Evolutionary conservation across 2,113 vertebrate species (phyloP), one percentile per base, ranked within the genome.

Genomic region (Muscicapa adusta): DNA sequence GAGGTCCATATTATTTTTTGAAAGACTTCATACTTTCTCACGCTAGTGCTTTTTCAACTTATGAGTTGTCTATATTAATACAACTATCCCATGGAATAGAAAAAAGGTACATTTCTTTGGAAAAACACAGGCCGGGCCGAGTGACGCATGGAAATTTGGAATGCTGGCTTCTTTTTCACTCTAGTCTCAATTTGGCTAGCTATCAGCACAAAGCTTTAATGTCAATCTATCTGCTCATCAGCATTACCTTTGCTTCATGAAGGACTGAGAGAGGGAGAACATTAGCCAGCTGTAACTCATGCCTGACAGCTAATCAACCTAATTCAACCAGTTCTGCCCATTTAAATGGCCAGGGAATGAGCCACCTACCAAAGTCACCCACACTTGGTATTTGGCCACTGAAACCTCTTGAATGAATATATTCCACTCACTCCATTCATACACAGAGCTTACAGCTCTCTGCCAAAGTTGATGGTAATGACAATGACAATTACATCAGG

Each of bases 141-240:
- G 26, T 0, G 0, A 82, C 11, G 20, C 56, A 72, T 16, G 47
- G 40, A 78, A 66, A 66, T 56, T 7, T 18, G 28, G 22, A 63
- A 82, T 11, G 22, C 60, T 71, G 20, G 9, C 38, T 88, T 68
- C 36, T 75, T 89, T 54, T 56, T 43, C 43, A 36, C 24, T 56
- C 16, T n/a, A 65, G 57, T 68, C 22, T 67, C 62, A 70, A 18
- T 82, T 24, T 47, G 34, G 24, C 43, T 77, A 58, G 25, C 34
- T 79, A 68, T 53, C 43, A 79, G 31, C 42, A 85, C 33, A 82
- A 75, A 38, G 31, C 22, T 51, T 67, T 56, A 43, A 36, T 10
- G 47, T 56, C 42, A 31, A 20, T 40, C 26, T 34, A 26, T n/a
- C 17, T 14, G 33, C 20, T 40, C 58, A 54, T 22, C 62, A 75